A percentile compares a stretch with the other conserved stretches of the same genome.
Conservation (phyloP, 53 echinoderm and acorn worm genomes). For the Luidia sarsii region DNA sequence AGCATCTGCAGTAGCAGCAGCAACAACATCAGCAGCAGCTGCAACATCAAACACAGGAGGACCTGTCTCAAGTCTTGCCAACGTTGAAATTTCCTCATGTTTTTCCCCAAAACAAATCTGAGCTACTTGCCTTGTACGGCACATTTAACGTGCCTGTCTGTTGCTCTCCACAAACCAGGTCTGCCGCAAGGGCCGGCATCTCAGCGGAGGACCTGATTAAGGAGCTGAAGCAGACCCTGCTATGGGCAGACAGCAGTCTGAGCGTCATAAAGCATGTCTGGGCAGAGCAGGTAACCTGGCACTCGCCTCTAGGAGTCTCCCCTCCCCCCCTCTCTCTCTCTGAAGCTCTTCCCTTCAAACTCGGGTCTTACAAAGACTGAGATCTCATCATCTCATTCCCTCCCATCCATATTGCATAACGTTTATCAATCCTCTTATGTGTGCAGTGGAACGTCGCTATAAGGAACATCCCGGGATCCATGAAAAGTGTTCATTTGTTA, state of each 20-base stretch:
- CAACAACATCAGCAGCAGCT: too few relatives aligned
- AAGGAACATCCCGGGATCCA: too few relatives aligned
- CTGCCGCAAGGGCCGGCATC: slow-evolving; percentile 65
- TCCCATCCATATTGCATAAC: too few relatives aligned
- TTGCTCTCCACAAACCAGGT: slow-evolving; percentile 51
- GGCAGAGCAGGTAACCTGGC: slow-evolving; percentile 78
- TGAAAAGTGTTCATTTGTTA: not conserved
- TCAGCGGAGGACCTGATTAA: slow-evolving; percentile 68
- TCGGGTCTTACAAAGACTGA: too few relatives aligned
- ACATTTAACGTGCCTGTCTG: not conserved
- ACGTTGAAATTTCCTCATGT: not conserved
- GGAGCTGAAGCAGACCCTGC: slow-evolving; percentile 61
- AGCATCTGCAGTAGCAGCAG: too few relatives aligned
- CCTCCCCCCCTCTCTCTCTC: too few relatives aligned
- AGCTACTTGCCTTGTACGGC: not conserved
- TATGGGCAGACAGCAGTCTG: slow-evolving; percentile 70
- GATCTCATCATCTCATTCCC: too few relatives aligned
- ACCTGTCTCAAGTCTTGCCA: too few relatives aligned
- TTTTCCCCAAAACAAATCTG: not conserved
- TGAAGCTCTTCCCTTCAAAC: too few relatives aligned
- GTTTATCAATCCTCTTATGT: too few relatives aligned
- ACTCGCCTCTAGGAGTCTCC: too few relatives aligned
- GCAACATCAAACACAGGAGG: not conserved
- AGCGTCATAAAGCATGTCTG: slow-evolving; percentile 73
- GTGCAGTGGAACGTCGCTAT: too few relatives aligned